Conservation (phyloP, 2,113 vertebrate species). For the Elachura formosa region DNA sequence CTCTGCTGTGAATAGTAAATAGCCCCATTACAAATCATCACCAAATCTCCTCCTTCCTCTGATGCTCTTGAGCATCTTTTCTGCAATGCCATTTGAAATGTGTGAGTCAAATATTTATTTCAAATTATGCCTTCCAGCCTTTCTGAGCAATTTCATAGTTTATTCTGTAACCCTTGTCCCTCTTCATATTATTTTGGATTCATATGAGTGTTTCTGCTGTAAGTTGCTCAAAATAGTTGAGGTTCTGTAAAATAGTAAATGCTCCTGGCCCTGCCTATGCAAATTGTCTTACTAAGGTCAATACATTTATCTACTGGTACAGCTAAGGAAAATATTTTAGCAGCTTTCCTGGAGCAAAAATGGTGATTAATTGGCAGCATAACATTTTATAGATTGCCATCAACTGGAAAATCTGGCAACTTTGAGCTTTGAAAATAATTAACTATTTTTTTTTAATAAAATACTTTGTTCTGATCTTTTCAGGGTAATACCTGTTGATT, state of each 20-base stretch:
- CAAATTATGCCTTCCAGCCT: background rate
- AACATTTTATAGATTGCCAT: background rate
- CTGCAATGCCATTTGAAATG: background rate
- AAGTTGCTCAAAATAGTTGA: background rate
- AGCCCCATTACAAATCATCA: background rate
- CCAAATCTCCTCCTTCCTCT: background rate
- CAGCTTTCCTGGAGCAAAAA: background rate
- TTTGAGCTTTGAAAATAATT: background rate
- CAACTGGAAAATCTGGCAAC: background rate
- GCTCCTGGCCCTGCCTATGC: background rate
- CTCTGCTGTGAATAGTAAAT: background rate
- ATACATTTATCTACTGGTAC: background rate
- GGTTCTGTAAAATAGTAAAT: background rate
- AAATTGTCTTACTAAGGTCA: background rate
- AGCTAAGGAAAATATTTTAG: background rate
- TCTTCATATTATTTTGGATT: background rate
- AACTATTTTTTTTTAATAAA: background rate
- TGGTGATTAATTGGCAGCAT: background rate
- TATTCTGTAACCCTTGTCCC: background rate
- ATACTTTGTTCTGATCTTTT: background rate
- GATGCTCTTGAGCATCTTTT: background rate
- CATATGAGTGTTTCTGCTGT: background rate
- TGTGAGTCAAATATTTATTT: background rate
- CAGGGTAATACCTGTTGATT: background rate
- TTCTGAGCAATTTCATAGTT: background rate